Conservation (phyloP, 2,113 vertebrate species). For the Geococcyx californianus region DNA sequence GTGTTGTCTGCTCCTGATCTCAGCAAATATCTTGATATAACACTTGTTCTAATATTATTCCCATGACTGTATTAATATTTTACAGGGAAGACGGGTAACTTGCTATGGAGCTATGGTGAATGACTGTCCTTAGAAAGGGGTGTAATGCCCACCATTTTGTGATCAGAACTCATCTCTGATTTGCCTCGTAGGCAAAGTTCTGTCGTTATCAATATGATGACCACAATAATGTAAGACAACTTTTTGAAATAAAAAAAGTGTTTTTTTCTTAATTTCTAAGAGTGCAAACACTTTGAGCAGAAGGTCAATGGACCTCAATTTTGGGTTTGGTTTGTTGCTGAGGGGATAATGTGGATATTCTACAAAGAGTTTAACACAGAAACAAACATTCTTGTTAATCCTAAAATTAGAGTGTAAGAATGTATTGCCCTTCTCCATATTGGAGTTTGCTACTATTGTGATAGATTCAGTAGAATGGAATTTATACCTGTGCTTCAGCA, state of each 20-base stretch:
- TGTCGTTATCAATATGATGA: neutral
- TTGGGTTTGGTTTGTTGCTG: neutral
- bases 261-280: neutral
- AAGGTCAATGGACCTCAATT: neutral
- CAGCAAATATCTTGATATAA: neutral
- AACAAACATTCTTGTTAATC: neutral
- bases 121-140: neutral
- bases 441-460: neutral
- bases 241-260: neutral
- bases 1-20: neutral
- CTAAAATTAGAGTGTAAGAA: neutral
- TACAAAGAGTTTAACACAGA: neutral
- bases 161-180: neutral
- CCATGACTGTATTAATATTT: neutral
- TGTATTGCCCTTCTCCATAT: neutral
- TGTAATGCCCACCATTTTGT: neutral
- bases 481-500: slow-evolving; percentile 22
- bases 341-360: neutral
- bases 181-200: neutral
- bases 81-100: neutral
- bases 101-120: neutral
- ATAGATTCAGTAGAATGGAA: neutral
- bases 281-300: neutral
- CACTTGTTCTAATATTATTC: neutral
- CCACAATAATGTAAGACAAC: neutral